Evolutionary conservation across 2,113 vertebrate genomes (phyloP).

Genomic region (Echinops telfairi): DNA sequence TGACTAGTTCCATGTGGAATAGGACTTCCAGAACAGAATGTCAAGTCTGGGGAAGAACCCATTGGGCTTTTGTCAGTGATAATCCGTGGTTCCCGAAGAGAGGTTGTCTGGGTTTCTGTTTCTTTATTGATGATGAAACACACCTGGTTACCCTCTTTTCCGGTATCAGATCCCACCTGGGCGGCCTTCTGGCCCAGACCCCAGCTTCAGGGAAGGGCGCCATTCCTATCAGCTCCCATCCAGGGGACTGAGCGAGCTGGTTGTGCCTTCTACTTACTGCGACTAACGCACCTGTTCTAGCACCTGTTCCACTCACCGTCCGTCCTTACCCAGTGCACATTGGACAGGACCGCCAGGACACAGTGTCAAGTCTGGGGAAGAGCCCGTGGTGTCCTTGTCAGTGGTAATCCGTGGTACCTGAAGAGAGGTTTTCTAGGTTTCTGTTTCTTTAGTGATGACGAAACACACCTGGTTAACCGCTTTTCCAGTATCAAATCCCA

Average conservation of each 20-base stretch:
- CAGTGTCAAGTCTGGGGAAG: neutral
- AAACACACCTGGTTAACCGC: neutral
- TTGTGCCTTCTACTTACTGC: neutral
- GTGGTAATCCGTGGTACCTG: neutral
- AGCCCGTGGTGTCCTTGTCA: neutral
- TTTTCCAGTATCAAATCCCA: slow-evolving; percentile 25
- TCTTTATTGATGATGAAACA: slow-evolving; percentile 56
- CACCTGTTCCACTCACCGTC: no score
- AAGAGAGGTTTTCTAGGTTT: slow-evolving; percentile 55
- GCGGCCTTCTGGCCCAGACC: neutral
- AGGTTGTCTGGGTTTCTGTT: slow-evolving; percentile 50
- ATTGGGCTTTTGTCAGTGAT: neutral
- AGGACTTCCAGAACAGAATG: neutral
- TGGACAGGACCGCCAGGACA: neutral
- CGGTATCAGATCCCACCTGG: neutral
- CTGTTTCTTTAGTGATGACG: slow-evolving; percentile 53
- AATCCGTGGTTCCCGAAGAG: neutral
- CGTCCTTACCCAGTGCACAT: neutral
- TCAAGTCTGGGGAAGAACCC: neutral
- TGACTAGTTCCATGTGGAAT: neutral
- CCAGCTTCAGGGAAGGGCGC: neutral
- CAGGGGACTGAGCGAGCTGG: neutral
- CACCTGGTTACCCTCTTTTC: slow-evolving; percentile 4
- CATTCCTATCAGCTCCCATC: neutral
- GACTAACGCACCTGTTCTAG: neutral